These are phyloP conservation scores for Tethya wilhelma DNA, from an alignment of 37 sponge, comb jelly and placozoan species.

Conservation along the genomic window DNA sequence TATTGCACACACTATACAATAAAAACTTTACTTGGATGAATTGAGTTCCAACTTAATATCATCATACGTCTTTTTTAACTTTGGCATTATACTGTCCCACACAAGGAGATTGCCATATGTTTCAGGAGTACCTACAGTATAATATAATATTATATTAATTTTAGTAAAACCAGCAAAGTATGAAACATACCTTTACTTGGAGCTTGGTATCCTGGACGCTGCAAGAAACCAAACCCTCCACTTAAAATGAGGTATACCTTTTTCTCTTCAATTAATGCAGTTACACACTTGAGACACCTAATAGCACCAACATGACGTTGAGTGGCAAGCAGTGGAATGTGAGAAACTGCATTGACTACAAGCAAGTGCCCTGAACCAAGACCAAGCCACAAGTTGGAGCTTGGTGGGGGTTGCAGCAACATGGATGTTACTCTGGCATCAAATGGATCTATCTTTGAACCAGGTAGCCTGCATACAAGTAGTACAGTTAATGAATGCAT, in stretches of 20 bases:
- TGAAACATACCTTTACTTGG: conserved; percentile 16
- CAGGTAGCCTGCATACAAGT: conserved; percentile 12
- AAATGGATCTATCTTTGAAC: too few relatives aligned
- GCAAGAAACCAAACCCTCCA: conserved; percentile 63
- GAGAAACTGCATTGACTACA: conserved; percentile 52
- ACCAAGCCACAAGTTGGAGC: conserved; percentile 71
- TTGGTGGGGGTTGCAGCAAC: conserved; percentile 50
- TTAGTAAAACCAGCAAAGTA: not conserved
- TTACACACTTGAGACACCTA: conserved; percentile 23
- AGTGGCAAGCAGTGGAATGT: conserved; percentile 44
- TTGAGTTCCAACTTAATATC: conserved; percentile 20
- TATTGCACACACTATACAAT: too few relatives aligned
- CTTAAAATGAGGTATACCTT: conserved; percentile 46
- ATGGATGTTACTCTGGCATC: conserved; percentile 48
- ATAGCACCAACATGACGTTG: conserved; percentile 48
- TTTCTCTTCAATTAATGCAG: conserved; percentile 36
- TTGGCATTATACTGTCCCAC: conserved; percentile 81
- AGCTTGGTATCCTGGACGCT: conserved; percentile 5
- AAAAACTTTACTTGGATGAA: conserved; percentile 25
- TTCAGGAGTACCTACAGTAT: conserved; percentile 39
- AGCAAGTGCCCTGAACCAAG: conserved; percentile 72
- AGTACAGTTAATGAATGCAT: too few relatives aligned
- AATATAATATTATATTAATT: not conserved
- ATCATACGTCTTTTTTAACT: conserved; percentile 38
- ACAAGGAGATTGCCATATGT: conserved; percentile 62